These are phyloP conservation scores for Halichondria panicea DNA, from an alignment of 37 sponge, comb jelly and placozoan genomes.

Conservation along the genomic window DNA sequence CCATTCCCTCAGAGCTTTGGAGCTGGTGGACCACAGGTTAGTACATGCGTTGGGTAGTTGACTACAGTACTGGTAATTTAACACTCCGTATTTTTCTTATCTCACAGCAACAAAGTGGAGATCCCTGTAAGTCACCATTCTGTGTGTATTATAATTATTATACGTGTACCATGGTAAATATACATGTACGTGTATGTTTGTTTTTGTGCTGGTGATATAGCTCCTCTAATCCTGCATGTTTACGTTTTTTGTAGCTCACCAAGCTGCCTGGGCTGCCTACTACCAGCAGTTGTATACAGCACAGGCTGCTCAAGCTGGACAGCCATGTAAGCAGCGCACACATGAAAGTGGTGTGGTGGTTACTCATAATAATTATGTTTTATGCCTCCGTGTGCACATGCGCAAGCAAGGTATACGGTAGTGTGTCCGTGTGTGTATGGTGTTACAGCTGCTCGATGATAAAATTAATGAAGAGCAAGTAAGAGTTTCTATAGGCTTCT, in stretches of 20 bases:
- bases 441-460: no score
- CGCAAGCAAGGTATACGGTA: no score
- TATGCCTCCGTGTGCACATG: no score
- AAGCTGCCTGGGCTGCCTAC: conserved; percentile 85
- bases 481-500: no score
- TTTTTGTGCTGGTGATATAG: no score
- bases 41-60: neutral
- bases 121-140: neutral
- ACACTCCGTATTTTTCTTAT: neutral
- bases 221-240: no score
- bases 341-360: no score
- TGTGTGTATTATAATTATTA: neutral
- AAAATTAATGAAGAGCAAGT: no score
- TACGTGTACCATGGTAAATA: neutral
- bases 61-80: neutral
- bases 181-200: no score
- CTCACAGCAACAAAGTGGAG: conserved; percentile 9
- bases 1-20: conserved; percentile 44
- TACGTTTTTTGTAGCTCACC: conserved; percentile 38
- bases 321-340: conserved; percentile 23
- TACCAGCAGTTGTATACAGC: conserved; percentile 80
- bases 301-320: conserved; percentile 45
- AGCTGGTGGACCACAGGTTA: conserved; percentile 38
- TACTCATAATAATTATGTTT: no score
- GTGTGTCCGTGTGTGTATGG: no score